phyloP scores from a whole-genome alignment of 2,797 vertebrate genomes.

The Crypturellus tataupa region DNA sequence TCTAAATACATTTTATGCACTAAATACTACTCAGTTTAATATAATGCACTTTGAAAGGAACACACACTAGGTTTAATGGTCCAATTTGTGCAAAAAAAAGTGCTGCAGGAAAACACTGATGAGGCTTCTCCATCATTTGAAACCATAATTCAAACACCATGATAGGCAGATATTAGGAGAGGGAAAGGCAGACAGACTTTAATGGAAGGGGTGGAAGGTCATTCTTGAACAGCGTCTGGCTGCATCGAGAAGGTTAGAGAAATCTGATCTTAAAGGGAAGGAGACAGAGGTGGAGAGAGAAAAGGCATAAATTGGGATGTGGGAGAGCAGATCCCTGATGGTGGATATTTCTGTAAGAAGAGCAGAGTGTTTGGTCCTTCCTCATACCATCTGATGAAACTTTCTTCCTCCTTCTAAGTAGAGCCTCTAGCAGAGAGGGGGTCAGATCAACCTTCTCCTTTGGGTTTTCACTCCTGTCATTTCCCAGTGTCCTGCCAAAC shows the following conservation, averaged over 20 bases:
- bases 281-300: neutral
- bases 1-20: neutral
- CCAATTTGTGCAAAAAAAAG: neutral
- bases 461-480: neutral
- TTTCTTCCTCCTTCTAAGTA: neutral
- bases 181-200: neutral
- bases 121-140: neutral
- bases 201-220: neutral
- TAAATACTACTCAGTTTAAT: neutral
- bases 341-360: neutral
- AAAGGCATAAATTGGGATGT: neutral
- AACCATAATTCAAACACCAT: neutral
- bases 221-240: neutral
- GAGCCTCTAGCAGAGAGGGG: neutral
- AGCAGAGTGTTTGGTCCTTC: neutral
- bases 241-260: neutral
- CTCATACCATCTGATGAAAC: neutral
- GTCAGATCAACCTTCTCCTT: neutral
- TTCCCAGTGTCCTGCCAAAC: neutral
- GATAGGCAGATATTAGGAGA: neutral
- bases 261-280: neutral
- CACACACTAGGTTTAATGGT: neutral
- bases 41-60: neutral
- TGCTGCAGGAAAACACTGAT: neutral
- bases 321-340: neutral